phyloP scores from a whole-genome alignment of 2,888 invertebrate genomes.

The Clistopyga incitator region DNA sequence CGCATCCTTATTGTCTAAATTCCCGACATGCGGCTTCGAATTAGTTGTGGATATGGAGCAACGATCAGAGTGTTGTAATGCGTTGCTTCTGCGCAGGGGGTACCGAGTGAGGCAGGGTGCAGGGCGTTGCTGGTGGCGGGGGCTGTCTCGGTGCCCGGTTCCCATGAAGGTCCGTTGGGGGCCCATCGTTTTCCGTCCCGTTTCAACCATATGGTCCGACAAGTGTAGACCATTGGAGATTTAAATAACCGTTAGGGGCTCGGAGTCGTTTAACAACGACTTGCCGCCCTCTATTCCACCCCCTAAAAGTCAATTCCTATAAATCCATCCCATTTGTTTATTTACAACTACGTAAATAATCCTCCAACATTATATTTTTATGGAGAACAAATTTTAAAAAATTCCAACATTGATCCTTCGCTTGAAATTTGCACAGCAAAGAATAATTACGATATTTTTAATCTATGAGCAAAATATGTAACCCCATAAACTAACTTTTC shows the following conservation, averaged over 20 bases:
- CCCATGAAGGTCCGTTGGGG: slow-evolving; percentile 84
- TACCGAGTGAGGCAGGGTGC: slow-evolving; percentile 57
- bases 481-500: no score
- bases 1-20: slow-evolving; percentile 77
- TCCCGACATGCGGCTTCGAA: slow-evolving; percentile 75
- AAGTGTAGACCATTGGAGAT: slow-evolving; percentile 82
- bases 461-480: no score
- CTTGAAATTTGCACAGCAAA: no score
- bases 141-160: slow-evolving; percentile 77
- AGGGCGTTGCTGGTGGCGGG: slow-evolving; percentile 73
- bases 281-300: background rate
- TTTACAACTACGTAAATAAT: slow-evolving; percentile 5
- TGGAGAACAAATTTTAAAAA: no score
- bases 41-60: slow-evolving; percentile 76
- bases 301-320: background rate
- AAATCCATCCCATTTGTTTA: background rate
- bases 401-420: no score
- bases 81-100: slow-evolving; percentile 71
- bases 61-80: slow-evolving; percentile 77
- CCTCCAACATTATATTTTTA: background rate
- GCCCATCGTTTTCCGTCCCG: slow-evolving; percentile 71
- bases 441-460: background rate
- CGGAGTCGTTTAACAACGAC: slow-evolving; percentile 45
- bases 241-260: slow-evolving; percentile 83
- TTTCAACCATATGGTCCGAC: slow-evolving; percentile 80